Evolutionary conservation across 2,888 invertebrate genomes (phyloP), one percentile per base, ranked within the genome.

Genomic region (Agonopterix alstromeriana): DNA sequence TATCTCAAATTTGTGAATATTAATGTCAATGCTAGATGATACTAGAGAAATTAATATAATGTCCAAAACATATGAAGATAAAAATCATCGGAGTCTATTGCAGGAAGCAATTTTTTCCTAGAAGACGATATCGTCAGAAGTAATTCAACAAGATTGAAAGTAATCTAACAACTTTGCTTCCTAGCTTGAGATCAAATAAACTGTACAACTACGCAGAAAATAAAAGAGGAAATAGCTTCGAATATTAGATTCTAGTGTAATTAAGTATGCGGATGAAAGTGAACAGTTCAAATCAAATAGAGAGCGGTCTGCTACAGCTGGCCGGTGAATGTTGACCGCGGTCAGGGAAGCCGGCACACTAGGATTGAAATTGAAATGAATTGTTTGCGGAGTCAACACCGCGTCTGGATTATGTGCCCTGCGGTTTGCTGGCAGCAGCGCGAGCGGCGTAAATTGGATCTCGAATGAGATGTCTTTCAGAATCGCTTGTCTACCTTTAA

Each of bases 371-470:
- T 52, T 50, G 54, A 52, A 54, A 54, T 52, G 51, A 48, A 54
- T 54, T 54, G 54, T 54, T 54, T 50, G 51, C 48, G 35, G 50
- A 54, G 50, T 54, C 36, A 47, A 51, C 51, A 10, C 43, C 8
- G 9, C 43, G 27, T 27, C 27, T 5, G 43, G 47, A 49, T 47
- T 49, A 42, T 46, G 49, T 46, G 48, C 43, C 41, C 46, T 43
- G 48, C 52, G 36, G 49, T 52, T 47, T 44, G 46, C 45, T 41
- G 36, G 36, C 45, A 35, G 14, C 38, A 38, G 17, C 5, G 27
- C 27, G 27, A 36, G 48, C 38, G 38, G 38, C 48, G 43, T 36
- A 43, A 47, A 52, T 52, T 45, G 51, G 47, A 52, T 47, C 41
- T 10, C 47, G 45, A 49, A 48, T 49, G 47, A 46, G 48, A 47